Evolutionary conservation across 2,113 vertebrate genomes (phyloP), one percentile per base, ranked within the genome.

Genomic region (Halcyon senegalensis): DNA sequence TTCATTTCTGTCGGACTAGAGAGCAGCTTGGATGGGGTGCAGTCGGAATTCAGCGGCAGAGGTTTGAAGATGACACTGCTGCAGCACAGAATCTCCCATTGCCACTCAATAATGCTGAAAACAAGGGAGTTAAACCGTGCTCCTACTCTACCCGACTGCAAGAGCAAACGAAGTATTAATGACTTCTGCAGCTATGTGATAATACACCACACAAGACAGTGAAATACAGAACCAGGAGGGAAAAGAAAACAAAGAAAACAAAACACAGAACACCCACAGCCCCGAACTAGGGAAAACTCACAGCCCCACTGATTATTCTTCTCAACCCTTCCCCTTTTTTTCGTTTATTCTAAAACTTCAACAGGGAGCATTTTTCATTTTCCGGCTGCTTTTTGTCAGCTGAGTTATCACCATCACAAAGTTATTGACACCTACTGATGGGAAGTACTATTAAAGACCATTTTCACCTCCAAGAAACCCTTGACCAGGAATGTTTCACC

Each of bases 1-100:
- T 2, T 48, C 11, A 3, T 5, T 13, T 39, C 60, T 41, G 31
- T 11, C 25, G 19, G 27, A 41, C 17, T 4, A 7, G 44, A 46
- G 17, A 14, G 23, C 0, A 3, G 60, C 67, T 48, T 66, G 17
- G 39, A 14, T 9, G 18, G 30, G 53, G 27, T 4, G 8, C 4
- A 15, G 19, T 17, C 31, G n/a, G 53, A 56, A 50, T 2, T 30
- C 24, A 8, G 33, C 4, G 1, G 5, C 63, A 44, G 33, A 69
- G 46, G 5, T 35, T 11, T 68, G 39, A 53, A 39, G n/a, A 15
- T 50, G 1, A 23, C 46, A 5, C 41, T 15, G 33, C 8, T 0
- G 7, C 60, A 73, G 35, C 35, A 11, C 0, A 21, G 13, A 10
- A 37, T 12, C 43, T 37, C 39, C 39, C 31, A 4, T 8, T 35